Evolutionary conservation across 2,113 vertebrate species (phyloP), one percentile per base, ranked within the genome.

Genomic region (Serilophus lunatus): DNA sequence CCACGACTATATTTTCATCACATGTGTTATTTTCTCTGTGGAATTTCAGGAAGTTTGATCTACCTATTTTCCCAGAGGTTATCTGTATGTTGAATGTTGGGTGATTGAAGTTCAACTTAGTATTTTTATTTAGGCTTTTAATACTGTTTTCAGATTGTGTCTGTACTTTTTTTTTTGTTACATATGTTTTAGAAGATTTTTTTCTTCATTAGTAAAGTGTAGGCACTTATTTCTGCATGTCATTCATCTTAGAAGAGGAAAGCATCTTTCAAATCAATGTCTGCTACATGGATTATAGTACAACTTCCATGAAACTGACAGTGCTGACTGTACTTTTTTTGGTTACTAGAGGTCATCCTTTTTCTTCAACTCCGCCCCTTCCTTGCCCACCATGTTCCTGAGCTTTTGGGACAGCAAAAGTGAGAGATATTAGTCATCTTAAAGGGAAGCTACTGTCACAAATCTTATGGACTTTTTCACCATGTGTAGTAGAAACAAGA

Each of bases 301-400:
- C 26, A 64, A 74, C 70, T 61, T 69, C 70, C n/a, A 61, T 64
- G 7, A 90, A 69, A 5, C 12, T 64, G 25, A 36, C 8, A 36
- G 53, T 50, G 63, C 33, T 64, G 33, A 16, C 38, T 63, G 28
- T 51, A 57, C 10, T 56, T 80, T 82, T 60, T 38, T 29, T n/a
- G 11, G 13, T 56, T 56, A 14, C 8, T 69, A 10, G 59, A 54
- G 9, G 7, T 71, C 3, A 6, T 35, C 2, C 36, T 31, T 49
- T 53, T 12, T 18, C 4, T 42, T 13, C 16, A 4, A 0, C 9
- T 2, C 12, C 3, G 4, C 2, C 23, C 12, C 19, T 63, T 20
- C 5, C 9, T 25, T 26, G 35, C 12, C 17, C 23, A 8, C 14
- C 7, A n/a, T 25, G 38, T 61, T 61, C 40, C 40, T 47, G n/a